Evolutionary conservation across 2,888 invertebrate species (phyloP).

Genomic region (Papilio protenor): DNA sequence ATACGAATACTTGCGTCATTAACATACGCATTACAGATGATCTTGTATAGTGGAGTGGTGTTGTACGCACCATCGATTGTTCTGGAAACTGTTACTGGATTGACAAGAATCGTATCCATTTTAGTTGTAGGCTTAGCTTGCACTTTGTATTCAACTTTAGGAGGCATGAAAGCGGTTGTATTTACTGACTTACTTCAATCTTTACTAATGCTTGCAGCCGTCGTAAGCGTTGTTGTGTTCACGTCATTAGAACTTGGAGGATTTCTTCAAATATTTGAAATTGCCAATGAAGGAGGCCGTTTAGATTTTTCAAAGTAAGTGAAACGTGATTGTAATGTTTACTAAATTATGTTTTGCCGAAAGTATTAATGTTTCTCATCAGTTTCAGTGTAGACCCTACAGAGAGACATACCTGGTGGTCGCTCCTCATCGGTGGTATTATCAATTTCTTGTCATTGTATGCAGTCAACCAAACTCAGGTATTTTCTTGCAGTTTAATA

Average conservation of each 20-base stretch:
- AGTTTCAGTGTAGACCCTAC: conserved; percentile 92
- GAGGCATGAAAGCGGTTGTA: conserved; percentile 96
- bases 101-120: conserved; percentile 89
- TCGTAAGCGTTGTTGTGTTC: conserved; percentile 90
- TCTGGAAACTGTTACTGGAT: conserved; percentile 88
- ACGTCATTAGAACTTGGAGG: conserved; percentile 90
- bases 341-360: background rate
- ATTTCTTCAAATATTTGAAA: conserved; percentile 87
- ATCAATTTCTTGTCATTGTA: conserved; percentile 92
- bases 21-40: conserved; percentile 94
- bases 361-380: conserved; percentile 26
- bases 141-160: conserved; percentile 93
- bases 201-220: conserved; percentile 92
- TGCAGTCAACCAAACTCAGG: conserved; percentile 93
- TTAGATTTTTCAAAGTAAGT: conserved; percentile 88
- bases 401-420: conserved; percentile 93
- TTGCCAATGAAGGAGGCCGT: conserved; percentile 88
- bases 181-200: conserved; percentile 95
- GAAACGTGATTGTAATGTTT: background rate
- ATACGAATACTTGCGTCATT: conserved; percentile 91
- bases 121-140: conserved; percentile 90
- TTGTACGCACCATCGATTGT: conserved; percentile 97
- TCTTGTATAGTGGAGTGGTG: conserved; percentile 95
- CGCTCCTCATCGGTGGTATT: conserved; percentile 90
- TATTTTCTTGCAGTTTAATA: conserved; percentile 47